Conservation (phyloP, 1,140 invertebrate species). For the Lethrus apterus region DNA sequence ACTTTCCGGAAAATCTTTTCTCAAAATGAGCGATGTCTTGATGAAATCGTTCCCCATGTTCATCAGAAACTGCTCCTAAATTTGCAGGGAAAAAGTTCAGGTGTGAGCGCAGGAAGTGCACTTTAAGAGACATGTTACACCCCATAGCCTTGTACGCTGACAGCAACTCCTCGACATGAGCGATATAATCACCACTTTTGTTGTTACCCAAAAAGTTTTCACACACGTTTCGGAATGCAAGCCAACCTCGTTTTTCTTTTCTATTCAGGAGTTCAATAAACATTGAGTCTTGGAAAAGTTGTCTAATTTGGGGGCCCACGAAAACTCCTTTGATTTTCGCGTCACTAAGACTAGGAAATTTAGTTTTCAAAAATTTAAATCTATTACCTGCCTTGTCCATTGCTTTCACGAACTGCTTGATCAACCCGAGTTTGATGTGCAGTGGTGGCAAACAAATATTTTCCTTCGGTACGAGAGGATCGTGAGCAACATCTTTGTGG, state of each 20-base stretch:
- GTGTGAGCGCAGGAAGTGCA: background rate
- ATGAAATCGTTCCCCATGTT: constrained; percentile 5
- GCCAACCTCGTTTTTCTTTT: constrained; percentile 4
- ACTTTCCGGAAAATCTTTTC: constrained; percentile 15
- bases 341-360: background rate
- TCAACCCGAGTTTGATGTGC: constrained; percentile 31
- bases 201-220: constrained; percentile 1
- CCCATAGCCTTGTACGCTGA: background rate
- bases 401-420: constrained; percentile 35
- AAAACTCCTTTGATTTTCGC: constrained; percentile 33
- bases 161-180: constrained; percentile 2
- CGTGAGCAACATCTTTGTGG: constrained; percentile 23
- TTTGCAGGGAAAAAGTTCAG: constrained; percentile 6
- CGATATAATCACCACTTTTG: background rate
- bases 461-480: constrained; percentile 21
- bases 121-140: background rate
- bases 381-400: constrained; percentile 26
- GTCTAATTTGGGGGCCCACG: background rate
- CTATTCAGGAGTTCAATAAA: too few relatives aligned
- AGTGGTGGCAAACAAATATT: constrained; percentile 28
- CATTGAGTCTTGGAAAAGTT: too few relatives aligned
- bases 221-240: background rate
- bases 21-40: constrained; percentile 1
- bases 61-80: background rate
- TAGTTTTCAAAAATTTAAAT: constrained; percentile 31